Conservation (phyloP, 2,113 vertebrate genomes). For the Eurystomus gularis region DNA sequence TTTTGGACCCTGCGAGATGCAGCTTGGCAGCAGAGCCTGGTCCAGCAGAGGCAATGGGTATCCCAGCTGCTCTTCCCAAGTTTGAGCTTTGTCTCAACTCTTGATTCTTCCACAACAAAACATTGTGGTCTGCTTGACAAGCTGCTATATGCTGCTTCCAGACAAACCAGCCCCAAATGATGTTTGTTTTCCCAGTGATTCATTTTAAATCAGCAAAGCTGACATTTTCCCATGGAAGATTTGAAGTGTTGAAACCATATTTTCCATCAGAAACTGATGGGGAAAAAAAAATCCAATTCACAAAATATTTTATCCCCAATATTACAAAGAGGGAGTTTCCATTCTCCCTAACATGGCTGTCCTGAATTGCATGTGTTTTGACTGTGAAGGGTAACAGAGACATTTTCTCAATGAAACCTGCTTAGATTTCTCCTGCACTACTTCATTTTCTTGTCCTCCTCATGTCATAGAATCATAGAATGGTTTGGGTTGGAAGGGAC, state of each 20-base stretch:
- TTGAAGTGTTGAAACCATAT: not conserved
- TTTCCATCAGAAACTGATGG: not conserved
- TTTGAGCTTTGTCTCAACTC: not conserved
- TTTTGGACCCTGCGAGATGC: not conserved
- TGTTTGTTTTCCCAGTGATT: constrained; percentile 24
- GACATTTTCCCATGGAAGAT: constrained; percentile 17
- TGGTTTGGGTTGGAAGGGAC: too few relatives aligned
- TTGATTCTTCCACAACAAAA: not conserved
- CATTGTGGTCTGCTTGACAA: not conserved
- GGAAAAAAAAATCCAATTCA: not conserved
- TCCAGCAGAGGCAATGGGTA: not conserved
- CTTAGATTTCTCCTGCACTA: not conserved
- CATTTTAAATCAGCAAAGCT: not conserved
- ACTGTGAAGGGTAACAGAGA: not conserved
- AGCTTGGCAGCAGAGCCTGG: not conserved
- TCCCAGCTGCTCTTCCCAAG: not conserved
- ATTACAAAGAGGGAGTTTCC: not conserved
- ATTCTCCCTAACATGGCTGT: not conserved
- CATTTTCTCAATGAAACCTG: not conserved
- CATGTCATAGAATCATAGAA: not conserved
- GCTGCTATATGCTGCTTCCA: not conserved
- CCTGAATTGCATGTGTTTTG: not conserved
- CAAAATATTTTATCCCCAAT: not conserved
- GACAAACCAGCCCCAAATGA: not conserved
- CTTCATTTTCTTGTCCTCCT: not conserved